A percentile compares a stretch with the other conserved stretches of the same genome.
Conservation (phyloP, 1,140 invertebrate genomes). For the Monochamus saltuarius region DNA sequence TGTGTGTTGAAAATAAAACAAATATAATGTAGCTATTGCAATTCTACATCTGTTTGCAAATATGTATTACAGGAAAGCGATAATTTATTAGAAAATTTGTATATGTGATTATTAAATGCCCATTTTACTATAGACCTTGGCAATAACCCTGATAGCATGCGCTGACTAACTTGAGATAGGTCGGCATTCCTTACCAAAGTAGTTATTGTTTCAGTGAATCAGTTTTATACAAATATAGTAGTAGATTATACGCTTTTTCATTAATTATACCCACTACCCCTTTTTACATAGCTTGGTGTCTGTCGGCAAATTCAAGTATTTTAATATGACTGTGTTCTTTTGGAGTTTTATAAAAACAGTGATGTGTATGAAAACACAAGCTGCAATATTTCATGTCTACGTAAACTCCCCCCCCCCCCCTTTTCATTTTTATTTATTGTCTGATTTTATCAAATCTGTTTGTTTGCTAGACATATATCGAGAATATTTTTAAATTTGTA, state of each 20-base stretch:
- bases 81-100: background rate
- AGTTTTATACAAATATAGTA: slow-evolving; percentile 29
- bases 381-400: too few relatives aligned
- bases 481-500: too few relatives aligned
- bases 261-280: slow-evolving; percentile 22
- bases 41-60: too few relatives aligned
- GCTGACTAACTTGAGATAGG: slow-evolving; percentile 21
- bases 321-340: slow-evolving; percentile 1
- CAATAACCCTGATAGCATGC: slow-evolving; percentile 23
- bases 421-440: too few relatives aligned
- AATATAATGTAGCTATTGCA: too few relatives aligned
- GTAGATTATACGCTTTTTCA: slow-evolving; percentile 14
- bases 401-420: too few relatives aligned
- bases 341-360: too few relatives aligned
- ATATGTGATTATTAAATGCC: too few relatives aligned
- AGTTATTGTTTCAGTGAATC: slow-evolving; percentile 31
- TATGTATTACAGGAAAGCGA: background rate
- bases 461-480: too few relatives aligned
- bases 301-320: slow-evolving; percentile 5
- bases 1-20: too few relatives aligned
- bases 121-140: slow-evolving; percentile 7
- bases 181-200: slow-evolving; percentile 30
- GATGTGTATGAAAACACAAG: too few relatives aligned
- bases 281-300: slow-evolving; percentile 10
- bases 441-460: too few relatives aligned